Evolutionary conservation across 2,888 invertebrate species (phyloP).

Genomic region (Agrochola macilenta): DNA sequence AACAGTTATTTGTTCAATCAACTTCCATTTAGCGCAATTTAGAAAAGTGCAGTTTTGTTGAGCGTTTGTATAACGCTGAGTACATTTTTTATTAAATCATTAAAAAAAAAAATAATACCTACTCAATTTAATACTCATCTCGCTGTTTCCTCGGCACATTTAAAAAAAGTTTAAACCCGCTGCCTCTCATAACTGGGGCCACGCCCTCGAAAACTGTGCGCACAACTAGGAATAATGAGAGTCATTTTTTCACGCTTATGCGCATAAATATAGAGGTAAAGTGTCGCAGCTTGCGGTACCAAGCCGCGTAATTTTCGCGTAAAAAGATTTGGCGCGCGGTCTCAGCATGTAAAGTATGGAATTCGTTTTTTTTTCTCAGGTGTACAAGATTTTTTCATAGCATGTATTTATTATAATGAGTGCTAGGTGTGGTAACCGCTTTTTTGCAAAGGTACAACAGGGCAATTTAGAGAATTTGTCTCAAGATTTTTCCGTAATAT

Average conservation of each 20-base stretch:
- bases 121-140: not conserved
- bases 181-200: slow-evolving; percentile 3
- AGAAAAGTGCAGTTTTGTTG: not conserved
- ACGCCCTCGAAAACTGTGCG: slow-evolving; percentile 43
- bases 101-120: no score
- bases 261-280: slow-evolving; percentile 63
- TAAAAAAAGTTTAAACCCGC: not conserved
- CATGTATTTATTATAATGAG: slow-evolving; percentile 23
- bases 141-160: not conserved
- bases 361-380: slow-evolving; percentile 13
- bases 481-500: not conserved
- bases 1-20: not conserved
- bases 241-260: slow-evolving; percentile 63
- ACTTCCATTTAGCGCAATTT: no score
- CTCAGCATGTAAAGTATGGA: slow-evolving; percentile 25
- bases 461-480: not conserved
- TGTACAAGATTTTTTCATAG: slow-evolving; percentile 6
- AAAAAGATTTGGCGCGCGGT: slow-evolving; percentile 46
- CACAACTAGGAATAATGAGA: slow-evolving; percentile 62
- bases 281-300: slow-evolving; percentile 49
- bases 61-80: not conserved
- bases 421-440: not conserved
- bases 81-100: no score
- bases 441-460: not conserved
- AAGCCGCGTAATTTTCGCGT: slow-evolving; percentile 49